Evolutionary conservation across 2,113 vertebrate genomes (phyloP).

Genomic region (Corythoichthys intestinalis): DNA sequence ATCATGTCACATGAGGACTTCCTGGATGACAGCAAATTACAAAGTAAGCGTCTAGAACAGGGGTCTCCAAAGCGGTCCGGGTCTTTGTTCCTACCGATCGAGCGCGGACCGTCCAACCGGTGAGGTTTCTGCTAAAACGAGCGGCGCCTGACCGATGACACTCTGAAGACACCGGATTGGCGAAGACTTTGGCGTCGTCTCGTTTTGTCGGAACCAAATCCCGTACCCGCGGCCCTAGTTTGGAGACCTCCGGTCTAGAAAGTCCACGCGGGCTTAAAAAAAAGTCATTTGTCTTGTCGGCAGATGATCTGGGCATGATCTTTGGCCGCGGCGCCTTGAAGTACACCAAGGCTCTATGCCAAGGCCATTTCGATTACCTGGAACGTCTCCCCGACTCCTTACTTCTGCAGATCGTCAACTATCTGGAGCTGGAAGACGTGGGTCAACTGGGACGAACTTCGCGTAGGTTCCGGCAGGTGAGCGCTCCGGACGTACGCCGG

Average conservation of each 20-base stretch:
- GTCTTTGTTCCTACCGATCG: too few relatives aligned
- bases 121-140: too few relatives aligned
- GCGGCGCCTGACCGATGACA: too few relatives aligned
- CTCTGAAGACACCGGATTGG: too few relatives aligned
- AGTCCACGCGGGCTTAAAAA: neutral
- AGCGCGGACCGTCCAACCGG: too few relatives aligned
- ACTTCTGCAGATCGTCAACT: conserved; percentile 76
- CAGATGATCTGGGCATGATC: conserved; percentile 71
- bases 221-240: too few relatives aligned
- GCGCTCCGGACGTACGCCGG: conserved; percentile 1
- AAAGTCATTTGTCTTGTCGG: neutral
- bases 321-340: conserved; percentile 74
- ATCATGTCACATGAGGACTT: conserved; percentile 72
- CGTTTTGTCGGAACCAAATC: too few relatives aligned
- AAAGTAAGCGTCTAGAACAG: conserved; percentile 62
- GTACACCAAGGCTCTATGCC: conserved; percentile 73
- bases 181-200: too few relatives aligned
- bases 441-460: conserved; percentile 76
- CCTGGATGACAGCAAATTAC: conserved; percentile 70
- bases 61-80: too few relatives aligned
- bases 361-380: conserved; percentile 78
- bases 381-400: conserved; percentile 74
- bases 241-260: neutral
- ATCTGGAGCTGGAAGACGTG: conserved; percentile 80
- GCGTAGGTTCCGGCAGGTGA: conserved; percentile 72